Evolutionary conservation across 2,888 invertebrate species (phyloP).

Genomic region (Campoplex capitator): DNA sequence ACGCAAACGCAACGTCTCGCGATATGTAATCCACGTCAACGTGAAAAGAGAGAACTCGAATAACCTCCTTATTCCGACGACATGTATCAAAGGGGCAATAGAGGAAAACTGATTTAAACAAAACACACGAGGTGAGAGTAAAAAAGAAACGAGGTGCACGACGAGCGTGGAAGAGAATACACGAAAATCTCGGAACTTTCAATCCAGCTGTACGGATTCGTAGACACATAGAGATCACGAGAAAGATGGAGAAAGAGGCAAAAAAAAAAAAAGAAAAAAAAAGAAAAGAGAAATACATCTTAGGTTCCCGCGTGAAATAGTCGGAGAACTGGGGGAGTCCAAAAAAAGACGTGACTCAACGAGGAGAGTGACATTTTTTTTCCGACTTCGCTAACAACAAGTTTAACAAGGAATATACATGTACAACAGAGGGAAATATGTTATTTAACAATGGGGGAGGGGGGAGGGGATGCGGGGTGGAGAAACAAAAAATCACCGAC

Average conservation of each 20-base stretch:
- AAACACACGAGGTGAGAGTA: neutral
- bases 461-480: neutral
- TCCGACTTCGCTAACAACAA: neutral
- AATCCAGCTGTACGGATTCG: conserved; percentile 51
- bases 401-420: conserved; percentile 28
- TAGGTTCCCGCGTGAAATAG: conserved; percentile 57
- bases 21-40: conserved; percentile 8
- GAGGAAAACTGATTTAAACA: neutral
- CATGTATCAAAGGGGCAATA: neutral
- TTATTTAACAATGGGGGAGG: neutral
- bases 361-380: conserved; percentile 52
- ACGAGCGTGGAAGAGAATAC: neutral
- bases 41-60: neutral
- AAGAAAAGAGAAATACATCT: conserved; percentile 29
- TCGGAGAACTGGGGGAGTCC: conserved; percentile 46
- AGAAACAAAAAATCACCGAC: conserved; percentile 43
- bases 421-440: neutral
- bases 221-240: conserved; percentile 19
- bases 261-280: conserved; percentile 24
- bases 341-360: conserved; percentile 70
- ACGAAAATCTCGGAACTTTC: neutral
- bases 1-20: conserved; percentile 9
- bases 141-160: neutral
- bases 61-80: neutral
- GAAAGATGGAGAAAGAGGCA: conserved; percentile 1